Evolutionary conservation across 64 coral and sea anemone genomes (phyloP).

Genomic region (Dendrophyllia cribrosa): DNA sequence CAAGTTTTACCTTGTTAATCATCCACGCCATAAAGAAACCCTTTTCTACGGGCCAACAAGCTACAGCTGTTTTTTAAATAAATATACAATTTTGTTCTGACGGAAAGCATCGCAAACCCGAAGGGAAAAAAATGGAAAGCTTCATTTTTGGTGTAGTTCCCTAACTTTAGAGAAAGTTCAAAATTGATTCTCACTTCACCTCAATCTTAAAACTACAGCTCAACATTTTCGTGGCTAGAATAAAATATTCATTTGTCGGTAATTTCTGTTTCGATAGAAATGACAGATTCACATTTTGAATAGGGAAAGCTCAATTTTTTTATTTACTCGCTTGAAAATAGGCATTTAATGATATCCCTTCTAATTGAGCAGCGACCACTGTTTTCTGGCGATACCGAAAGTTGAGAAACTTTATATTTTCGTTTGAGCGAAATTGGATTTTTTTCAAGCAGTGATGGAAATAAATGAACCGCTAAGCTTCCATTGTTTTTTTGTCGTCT

Average conservation of each 20-base stretch:
- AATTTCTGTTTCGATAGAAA: slow-evolving; percentile 51
- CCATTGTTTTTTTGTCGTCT: slow-evolving; percentile 43
- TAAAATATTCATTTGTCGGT: slow-evolving; percentile 57
- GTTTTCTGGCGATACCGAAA: background rate
- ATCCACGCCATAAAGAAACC: slow-evolving; percentile 15
- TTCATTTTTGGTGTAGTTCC: background rate
- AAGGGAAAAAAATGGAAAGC: background rate
- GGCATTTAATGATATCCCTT: slow-evolving; percentile 62
- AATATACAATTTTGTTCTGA: slow-evolving; percentile 23
- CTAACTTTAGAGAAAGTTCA: no score
- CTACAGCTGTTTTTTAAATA: slow-evolving; percentile 43
- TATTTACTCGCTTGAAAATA: slow-evolving; percentile 49
- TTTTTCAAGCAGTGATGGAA: slow-evolving; percentile 51
- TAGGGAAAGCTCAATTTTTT: slow-evolving; percentile 50
- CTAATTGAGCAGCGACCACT: slow-evolving; percentile 12
- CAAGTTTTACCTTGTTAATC: slow-evolving; percentile 16
- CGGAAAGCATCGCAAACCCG: slow-evolving; percentile 2
- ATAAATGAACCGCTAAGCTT: slow-evolving; percentile 48
- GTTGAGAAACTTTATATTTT: background rate
- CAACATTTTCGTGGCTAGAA: slow-evolving; percentile 8
- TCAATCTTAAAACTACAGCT: background rate
- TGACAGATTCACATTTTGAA: slow-evolving; percentile 43
- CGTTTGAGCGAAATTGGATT: slow-evolving; percentile 16
- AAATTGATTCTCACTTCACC: background rate
- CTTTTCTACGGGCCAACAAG: background rate